Evolutionary conservation across 2,888 invertebrate species (phyloP).

Genomic region (Ypsolopha scabrella): DNA sequence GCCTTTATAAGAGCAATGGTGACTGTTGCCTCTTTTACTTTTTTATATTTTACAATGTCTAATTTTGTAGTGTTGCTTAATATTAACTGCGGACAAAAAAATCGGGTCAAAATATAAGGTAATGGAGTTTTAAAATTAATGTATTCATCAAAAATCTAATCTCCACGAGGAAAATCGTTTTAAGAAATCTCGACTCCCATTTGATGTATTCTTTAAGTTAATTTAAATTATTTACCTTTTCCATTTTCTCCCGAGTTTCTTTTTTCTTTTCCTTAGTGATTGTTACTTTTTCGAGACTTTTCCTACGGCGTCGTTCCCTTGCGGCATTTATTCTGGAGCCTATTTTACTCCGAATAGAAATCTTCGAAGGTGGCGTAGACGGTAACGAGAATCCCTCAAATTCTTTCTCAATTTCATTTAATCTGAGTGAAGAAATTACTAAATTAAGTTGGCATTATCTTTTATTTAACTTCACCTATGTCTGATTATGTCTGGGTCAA

Average conservation of each 20-base stretch:
- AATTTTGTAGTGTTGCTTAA: slow-evolving; percentile 44
- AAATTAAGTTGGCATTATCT: slow-evolving; percentile 1
- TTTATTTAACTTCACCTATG: too few species aligned
- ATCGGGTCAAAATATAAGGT: too few species aligned
- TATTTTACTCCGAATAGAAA: slow-evolving; percentile 42
- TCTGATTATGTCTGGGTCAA: too few species aligned
- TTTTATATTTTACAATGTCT: slow-evolving; percentile 21
- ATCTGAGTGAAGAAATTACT: slow-evolving; percentile 24
- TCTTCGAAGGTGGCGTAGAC: slow-evolving; percentile 24
- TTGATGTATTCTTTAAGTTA: too few species aligned
- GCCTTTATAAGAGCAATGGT: slow-evolving; percentile 95
- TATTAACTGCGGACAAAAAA: slow-evolving; percentile 30
- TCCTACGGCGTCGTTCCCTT: slow-evolving; percentile 27
- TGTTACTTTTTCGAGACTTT: slow-evolving; percentile 23
- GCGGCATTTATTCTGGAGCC: slow-evolving; percentile 34
- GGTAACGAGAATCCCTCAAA: slow-evolving; percentile 19
- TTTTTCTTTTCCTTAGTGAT: slow-evolving; percentile 27
- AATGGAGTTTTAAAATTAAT: too few species aligned
- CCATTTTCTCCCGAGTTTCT: slow-evolving; percentile 33
- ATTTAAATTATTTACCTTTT: slow-evolving; percentile 15
- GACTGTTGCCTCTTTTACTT: slow-evolving; percentile 75
- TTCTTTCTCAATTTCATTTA: slow-evolving; percentile 33
- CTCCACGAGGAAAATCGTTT: too few species aligned
- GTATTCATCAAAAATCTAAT: too few species aligned
- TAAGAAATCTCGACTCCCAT: too few species aligned